Base-by-base conservation (phyloP, 2,888 invertebrate genomes). In the Volucella bombylans region DNA sequence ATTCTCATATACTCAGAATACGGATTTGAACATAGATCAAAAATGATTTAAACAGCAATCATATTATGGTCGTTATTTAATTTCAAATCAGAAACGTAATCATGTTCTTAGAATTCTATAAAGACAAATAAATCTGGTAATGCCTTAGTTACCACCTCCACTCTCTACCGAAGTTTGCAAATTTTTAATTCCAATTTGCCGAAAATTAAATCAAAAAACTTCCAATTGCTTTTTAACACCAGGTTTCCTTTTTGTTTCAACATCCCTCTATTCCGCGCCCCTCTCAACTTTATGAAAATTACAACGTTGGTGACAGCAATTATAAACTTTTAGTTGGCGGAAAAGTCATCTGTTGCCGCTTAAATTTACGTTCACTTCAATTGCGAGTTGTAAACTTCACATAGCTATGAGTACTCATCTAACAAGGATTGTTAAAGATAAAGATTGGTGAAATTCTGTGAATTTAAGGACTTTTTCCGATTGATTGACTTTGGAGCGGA, bases 341-440 rank as follows among this genome's bases (percentile, higher is more conserved):
- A 50, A 67, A 71, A 65, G 39, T 68, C 77, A 77, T 77, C 77
- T 61, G 65, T 72, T 79, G 43, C 68, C 50, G 43, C 54, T 74
- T 38, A 74, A 64, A 64, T 69, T 69, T 45, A 64, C 57, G 50
- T 55, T 71, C 65, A 49, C 8, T 55, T 73, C 65, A 49, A 8
- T 55, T 73, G 18, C 2, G 18, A 52, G 52, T 54, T 54, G 62
- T 45, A 55, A 73, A 64, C 49, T 50, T 71, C 31, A 2, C 47
- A 8, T 43, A 18, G 18, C 43, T 43, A 12, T 39, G 31, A 12
- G 9, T 14, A 11, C 3, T 12, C 10, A 1, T 14, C 57, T 18
- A 2, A 55, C 38, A 38, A 1, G 55, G 3, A 55, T 38, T 55
- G 38, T 38, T 38, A 55, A 14, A 1, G n/a, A 14, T n/a, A 38